These are phyloP conservation scores for Formica exsecta DNA, from an alignment of 1,140 invertebrate genomes.

Conservation along the genomic window DNA sequence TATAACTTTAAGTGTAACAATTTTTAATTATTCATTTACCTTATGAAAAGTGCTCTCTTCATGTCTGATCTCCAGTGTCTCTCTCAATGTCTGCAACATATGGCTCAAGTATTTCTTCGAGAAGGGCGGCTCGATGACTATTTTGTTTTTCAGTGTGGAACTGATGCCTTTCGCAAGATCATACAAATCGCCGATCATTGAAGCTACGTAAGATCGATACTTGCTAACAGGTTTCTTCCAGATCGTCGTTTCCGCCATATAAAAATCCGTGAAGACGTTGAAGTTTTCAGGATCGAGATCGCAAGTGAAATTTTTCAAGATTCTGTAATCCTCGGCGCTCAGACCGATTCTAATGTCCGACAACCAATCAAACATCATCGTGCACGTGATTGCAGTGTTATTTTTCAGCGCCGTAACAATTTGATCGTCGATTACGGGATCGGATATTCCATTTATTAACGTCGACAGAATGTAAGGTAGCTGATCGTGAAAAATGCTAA, in stretches of 20 bases:
- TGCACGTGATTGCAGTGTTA: constrained; percentile 68
- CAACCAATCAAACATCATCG: constrained; percentile 78
- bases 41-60: not conserved
- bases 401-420: constrained; percentile 56
- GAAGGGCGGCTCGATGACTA: constrained; percentile 74
- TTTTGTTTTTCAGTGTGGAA: not conserved
- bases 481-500: constrained; percentile 76
- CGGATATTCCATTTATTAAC: constrained; percentile 78
- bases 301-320: constrained; percentile 81
- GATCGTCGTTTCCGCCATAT: constrained; percentile 64
- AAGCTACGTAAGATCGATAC: constrained; percentile 73
- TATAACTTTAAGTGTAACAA: not conserved
- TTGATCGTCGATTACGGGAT: constrained; percentile 71
- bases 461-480: constrained; percentile 78
- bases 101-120: constrained; percentile 69
- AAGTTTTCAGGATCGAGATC: constrained; percentile 78
- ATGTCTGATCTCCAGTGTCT: constrained; percentile 40
- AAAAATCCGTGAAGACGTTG: constrained; percentile 78
- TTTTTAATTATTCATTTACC: constrained; percentile 47
- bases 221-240: constrained; percentile 74
- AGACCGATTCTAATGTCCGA: constrained; percentile 72
- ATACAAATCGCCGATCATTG: constrained; percentile 70
- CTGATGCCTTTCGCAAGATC: constrained; percentile 67
- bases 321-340: constrained; percentile 75
- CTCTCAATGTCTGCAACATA: constrained; percentile 67